Conservation (phyloP, 2,888 invertebrate genomes). For the Cerastoderma edule region DNA sequence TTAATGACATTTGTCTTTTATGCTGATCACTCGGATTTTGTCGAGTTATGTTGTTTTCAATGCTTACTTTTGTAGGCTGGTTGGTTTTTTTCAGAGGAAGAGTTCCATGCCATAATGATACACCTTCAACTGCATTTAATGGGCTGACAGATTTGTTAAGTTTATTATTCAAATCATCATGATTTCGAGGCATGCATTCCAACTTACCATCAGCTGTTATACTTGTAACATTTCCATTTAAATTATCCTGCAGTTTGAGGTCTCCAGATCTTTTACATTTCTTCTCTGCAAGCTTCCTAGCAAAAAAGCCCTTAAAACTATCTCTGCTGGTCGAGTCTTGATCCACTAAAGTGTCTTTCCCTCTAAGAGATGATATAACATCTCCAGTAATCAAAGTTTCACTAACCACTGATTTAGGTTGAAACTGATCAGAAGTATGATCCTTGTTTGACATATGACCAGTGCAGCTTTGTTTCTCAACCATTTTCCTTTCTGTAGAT, state of each 20-base stretch:
- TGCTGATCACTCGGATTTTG: neutral
- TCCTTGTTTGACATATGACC: neutral
- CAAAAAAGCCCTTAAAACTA: constrained; percentile 23
- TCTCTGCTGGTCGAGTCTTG: neutral
- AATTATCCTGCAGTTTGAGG: neutral
- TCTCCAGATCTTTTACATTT: neutral
- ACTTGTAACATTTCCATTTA: neutral
- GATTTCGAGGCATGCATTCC: neutral
- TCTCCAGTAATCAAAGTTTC: neutral
- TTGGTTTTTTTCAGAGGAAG: neutral
- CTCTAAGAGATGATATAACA: neutral
- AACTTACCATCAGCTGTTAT: neutral
- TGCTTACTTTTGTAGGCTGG: neutral
- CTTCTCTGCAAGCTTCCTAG: constrained; percentile 13
- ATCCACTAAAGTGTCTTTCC: neutral
- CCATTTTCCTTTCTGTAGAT: too few species aligned
- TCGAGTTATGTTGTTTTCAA: neutral
- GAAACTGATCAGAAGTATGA: neutral
- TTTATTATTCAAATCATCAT: neutral
- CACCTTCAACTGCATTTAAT: neutral
- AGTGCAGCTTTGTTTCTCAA: too few species aligned
- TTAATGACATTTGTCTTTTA: neutral
- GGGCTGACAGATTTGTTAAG: neutral
- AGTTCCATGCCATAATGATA: neutral
- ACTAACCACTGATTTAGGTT: neutral